A percentile compares a stretch with the other conserved stretches of the same genome.
Evolutionary conservation across 2,113 vertebrate species (phyloP).

Genomic region (Syngnathoides biaculeatus): DNA sequence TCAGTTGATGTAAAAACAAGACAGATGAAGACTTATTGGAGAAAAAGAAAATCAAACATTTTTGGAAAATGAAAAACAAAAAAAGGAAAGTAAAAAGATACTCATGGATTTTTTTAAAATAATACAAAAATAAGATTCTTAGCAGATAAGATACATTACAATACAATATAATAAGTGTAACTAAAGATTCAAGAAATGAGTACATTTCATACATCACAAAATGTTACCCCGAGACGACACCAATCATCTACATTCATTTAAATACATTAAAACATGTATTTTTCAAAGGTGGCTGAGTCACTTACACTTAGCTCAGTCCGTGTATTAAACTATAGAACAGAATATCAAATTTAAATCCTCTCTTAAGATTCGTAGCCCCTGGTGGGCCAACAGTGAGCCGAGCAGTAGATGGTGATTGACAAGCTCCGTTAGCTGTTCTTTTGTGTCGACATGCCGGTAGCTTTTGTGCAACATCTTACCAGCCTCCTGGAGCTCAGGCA

Average conservation of each 20-base stretch:
- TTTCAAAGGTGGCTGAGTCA: neutral
- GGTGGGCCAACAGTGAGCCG: neutral
- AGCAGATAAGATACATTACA: neutral
- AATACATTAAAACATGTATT: neutral
- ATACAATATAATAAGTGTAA: neutral
- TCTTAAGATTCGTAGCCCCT: neutral
- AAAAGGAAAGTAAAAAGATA: neutral
- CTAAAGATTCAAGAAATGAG: neutral
- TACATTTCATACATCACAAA: neutral
- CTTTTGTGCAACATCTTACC: constrained; percentile 58
- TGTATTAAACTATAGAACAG: neutral
- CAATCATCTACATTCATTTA: neutral
- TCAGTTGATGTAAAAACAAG: neutral
- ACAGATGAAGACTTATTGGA: too few relatives aligned
- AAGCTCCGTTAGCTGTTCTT: constrained; percentile 4
- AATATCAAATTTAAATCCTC: neutral
- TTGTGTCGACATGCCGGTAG: constrained; percentile 4
- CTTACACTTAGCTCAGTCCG: neutral
- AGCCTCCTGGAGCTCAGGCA: constrained; percentile 73
- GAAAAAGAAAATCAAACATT: neutral
- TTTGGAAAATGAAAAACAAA: too few relatives aligned
- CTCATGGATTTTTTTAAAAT: neutral
- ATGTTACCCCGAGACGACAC: neutral
- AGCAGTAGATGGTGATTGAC: neutral
- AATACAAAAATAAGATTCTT: too few relatives aligned